These are phyloP conservation scores for Calephelis virginiensis DNA, from an alignment of 1,140 invertebrate species.

Conservation along the genomic window DNA sequence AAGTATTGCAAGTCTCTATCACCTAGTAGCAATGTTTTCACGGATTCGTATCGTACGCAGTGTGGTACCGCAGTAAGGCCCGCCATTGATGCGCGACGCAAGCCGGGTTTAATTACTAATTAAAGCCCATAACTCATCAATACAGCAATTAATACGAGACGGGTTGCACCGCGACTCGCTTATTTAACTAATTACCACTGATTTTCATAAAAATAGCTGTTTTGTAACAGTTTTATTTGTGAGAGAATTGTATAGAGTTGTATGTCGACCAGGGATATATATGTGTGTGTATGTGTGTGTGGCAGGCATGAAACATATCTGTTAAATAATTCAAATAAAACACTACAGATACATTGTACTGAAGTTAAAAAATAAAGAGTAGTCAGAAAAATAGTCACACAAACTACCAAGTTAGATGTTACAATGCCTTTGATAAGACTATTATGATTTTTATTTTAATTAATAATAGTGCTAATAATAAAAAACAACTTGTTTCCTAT, in stretches of 20 bases:
- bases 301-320: neutral
- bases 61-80: neutral
- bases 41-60: too few species aligned
- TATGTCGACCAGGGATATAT: neutral
- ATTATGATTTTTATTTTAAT: too few species aligned
- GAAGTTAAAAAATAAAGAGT: too few species aligned
- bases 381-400: too few species aligned
- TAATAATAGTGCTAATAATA: too few species aligned
- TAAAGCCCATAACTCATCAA: conserved; percentile 55
- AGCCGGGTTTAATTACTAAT: conserved; percentile 44
- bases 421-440: too few species aligned
- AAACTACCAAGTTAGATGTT: too few species aligned
- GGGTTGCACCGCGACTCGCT: conserved; percentile 27
- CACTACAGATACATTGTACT: too few species aligned
- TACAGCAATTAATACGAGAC: conserved; percentile 50
- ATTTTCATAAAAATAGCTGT: conserved; percentile 38
- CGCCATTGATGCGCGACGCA: conserved; percentile 19
- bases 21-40: too few species aligned
- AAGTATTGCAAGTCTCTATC: too few species aligned
- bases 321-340: too few species aligned
- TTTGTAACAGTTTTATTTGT: conserved; percentile 35
- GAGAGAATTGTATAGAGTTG: conserved; percentile 38
- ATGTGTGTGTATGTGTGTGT: neutral
- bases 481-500: too few species aligned
- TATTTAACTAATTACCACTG: conserved; percentile 54